These are phyloP conservation scores for Xiphorhynchus elegans DNA, from an alignment of 2,113 vertebrate genomes.

Conservation along the genomic window DNA sequence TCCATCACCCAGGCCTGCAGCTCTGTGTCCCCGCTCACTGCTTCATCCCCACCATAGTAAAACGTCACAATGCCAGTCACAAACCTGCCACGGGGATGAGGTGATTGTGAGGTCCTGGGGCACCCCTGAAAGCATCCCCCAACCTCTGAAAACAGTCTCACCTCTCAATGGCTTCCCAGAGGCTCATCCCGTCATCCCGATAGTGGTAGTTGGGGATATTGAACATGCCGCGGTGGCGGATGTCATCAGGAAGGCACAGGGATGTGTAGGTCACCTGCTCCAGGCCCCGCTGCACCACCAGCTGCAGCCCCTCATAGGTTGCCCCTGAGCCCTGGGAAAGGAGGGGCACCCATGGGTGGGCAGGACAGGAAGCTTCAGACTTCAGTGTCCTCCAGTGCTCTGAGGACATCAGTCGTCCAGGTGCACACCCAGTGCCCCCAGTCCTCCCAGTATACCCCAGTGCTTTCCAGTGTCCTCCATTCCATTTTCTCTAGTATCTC, in stretches of 20 bases:
- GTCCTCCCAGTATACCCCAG: background rate
- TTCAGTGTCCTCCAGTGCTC: background rate
- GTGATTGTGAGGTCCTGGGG: background rate
- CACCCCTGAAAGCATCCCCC: background rate
- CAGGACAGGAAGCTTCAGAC: background rate
- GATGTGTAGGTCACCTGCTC: background rate
- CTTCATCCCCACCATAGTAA: background rate
- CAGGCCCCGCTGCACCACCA: background rate
- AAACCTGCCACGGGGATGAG: background rate
- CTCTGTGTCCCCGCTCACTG: background rate
- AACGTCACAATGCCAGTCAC: background rate
- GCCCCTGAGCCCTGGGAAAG: background rate
- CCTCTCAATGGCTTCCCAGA: conserved; percentile 5
- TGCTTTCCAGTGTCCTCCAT: background rate
- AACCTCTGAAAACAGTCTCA: background rate
- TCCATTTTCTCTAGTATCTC: background rate
- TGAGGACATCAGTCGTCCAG: background rate
- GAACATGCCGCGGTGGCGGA: background rate
- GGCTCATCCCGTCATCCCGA: background rate
- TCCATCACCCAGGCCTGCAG: conserved; percentile 19
- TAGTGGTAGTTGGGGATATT: background rate
- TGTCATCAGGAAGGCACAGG: background rate
- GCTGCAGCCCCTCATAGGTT: background rate
- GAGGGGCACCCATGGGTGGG: background rate
- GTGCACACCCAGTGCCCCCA: background rate